Percentiles rank a stretch among this genome's conserved stretches.
These are phyloP conservation scores for Drosophila chauvacae DNA, from an alignment of 1,140 invertebrate genomes.

Conservation along the genomic window DNA sequence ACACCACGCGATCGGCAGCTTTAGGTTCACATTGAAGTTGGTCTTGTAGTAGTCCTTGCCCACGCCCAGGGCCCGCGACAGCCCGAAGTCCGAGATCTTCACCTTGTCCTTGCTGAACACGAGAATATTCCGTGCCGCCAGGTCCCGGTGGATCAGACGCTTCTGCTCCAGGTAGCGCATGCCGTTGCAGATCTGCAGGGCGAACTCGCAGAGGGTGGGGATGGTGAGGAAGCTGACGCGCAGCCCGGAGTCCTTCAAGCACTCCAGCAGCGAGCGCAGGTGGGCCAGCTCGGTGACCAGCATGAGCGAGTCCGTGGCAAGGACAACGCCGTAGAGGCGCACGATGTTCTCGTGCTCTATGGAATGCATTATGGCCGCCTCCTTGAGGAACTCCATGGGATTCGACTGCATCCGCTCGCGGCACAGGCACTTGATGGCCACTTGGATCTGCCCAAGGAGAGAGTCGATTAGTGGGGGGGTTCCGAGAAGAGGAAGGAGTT, in stretches of 20 bases:
- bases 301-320: conserved; percentile 97
- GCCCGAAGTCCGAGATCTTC: conserved; percentile 99
- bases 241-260: conserved; percentile 95
- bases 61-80: conserved; percentile 97
- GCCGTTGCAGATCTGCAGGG: conserved; percentile 97
- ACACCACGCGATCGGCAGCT: conserved; percentile 99
- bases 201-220: conserved; percentile 94
- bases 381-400: conserved; percentile 98
- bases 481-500: neutral
- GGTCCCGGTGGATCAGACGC: conserved; percentile 96
- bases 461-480: neutral
- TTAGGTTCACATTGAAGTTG: conserved; percentile 98
- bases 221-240: conserved; percentile 94
- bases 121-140: conserved; percentile 97
- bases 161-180: conserved; percentile 98
- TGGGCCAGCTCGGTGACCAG: conserved; percentile 98
- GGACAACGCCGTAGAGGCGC: conserved; percentile 97
- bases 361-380: conserved; percentile 98
- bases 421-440: conserved; percentile 98
- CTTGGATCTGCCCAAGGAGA: conserved; percentile 90
- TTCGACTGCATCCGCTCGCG: conserved; percentile 97
- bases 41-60: conserved; percentile 99
- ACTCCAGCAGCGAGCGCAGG: conserved; percentile 96
- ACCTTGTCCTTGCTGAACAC: conserved; percentile 98
- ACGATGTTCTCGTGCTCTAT: conserved; percentile 99